Evolutionary conservation across 1,140 invertebrate genomes (phyloP).

Genomic region (Nixonia krombeini): DNA sequence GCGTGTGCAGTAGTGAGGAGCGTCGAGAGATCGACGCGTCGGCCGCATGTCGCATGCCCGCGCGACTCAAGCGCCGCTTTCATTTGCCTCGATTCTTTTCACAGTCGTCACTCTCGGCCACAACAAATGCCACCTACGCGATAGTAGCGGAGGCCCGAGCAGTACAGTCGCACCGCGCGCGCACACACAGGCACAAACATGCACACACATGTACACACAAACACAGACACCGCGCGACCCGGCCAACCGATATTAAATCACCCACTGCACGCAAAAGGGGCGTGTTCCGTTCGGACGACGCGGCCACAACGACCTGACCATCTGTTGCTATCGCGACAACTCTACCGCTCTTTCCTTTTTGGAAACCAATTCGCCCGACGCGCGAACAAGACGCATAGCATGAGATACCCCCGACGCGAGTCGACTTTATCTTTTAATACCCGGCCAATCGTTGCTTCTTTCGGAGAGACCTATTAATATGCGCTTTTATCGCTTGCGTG

Average conservation of each 20-base stretch:
- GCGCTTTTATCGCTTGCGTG: too few species aligned
- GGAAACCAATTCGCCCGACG: neutral
- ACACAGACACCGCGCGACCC: conserved; percentile 17
- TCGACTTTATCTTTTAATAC: neutral
- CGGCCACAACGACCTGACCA: conserved; percentile 21
- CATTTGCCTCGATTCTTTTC: conserved; percentile 26
- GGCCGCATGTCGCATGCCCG: conserved; percentile 6
- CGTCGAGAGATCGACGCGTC: conserved; percentile 23
- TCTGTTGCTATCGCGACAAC: conserved; percentile 20
- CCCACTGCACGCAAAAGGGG: conserved; percentile 9
- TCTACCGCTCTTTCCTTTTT: neutral
- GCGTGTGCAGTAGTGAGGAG: conserved; percentile 26
- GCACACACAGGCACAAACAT: too few species aligned
- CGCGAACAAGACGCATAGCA: conserved; percentile 8
- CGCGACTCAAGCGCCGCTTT: conserved; percentile 10
- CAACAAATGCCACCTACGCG: conserved; percentile 35
- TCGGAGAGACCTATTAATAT: too few species aligned
- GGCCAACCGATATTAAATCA: conserved; percentile 11
- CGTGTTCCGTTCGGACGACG: conserved; percentile 21
- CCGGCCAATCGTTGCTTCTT: neutral
- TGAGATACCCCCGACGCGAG: neutral
- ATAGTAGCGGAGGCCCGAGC: conserved; percentile 8
- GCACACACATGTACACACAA: conserved; percentile 1
- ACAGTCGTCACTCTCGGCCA: conserved; percentile 19
- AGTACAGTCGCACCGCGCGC: too few species aligned